Percentiles rank a stretch among this genome's conserved stretches.
phyloP scores from a whole-genome alignment of 2,888 invertebrate genomes.

The Tachina fera region DNA sequence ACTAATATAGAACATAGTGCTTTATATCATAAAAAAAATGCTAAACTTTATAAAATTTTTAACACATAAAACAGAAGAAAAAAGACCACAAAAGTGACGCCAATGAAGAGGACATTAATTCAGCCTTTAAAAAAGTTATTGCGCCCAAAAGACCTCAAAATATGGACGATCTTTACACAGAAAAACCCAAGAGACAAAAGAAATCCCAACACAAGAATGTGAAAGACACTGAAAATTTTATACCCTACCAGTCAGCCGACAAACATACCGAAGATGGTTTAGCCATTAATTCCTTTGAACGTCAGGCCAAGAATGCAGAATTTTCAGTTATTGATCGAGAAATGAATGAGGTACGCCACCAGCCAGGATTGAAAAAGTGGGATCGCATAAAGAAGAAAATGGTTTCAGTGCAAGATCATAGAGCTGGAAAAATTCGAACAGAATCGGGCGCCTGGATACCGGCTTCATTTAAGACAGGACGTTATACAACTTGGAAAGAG shows the following conservation, averaged over 20 bases:
- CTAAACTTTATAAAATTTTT: neutral
- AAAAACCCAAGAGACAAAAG: constrained; percentile 84
- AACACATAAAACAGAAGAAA: constrained; percentile 33
- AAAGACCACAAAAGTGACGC: constrained; percentile 77
- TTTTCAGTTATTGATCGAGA: constrained; percentile 93
- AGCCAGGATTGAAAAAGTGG: constrained; percentile 90
- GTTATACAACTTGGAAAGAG: constrained; percentile 93
- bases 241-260: constrained; percentile 93
- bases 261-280: constrained; percentile 89
- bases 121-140: constrained; percentile 85
- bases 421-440: constrained; percentile 92
- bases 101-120: constrained; percentile 84
- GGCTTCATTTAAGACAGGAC: constrained; percentile 95
- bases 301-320: constrained; percentile 90
- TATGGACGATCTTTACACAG: constrained; percentile 85
- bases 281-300: constrained; percentile 90
- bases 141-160: constrained; percentile 83
- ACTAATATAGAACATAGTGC: neutral
- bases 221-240: constrained; percentile 91
- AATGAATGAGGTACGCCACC: constrained; percentile 86
- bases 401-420: constrained; percentile 86
- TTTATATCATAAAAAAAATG: neutral
- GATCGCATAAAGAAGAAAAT: constrained; percentile 98
- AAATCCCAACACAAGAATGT: constrained; percentile 83
- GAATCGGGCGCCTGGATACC: constrained; percentile 98